These are phyloP conservation scores for Brachynemurus nebulosus DNA, from an alignment of 2,888 invertebrate species.

Conservation along the genomic window DNA sequence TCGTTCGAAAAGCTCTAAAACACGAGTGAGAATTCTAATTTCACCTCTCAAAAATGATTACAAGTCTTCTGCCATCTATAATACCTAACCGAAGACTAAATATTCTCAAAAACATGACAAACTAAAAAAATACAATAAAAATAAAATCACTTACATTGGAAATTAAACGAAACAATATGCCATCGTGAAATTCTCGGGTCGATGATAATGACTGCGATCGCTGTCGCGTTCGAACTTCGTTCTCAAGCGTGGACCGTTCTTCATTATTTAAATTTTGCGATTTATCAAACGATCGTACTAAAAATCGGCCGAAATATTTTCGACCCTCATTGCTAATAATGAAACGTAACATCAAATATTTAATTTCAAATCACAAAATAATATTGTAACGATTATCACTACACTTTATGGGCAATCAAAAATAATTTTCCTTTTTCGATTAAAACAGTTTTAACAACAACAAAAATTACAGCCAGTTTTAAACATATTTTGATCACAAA, in stretches of 20 bases:
- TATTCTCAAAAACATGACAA: too few species aligned
- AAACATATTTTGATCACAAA: too few species aligned
- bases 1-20: too few species aligned
- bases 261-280: slow-evolving; percentile 2
- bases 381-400: not conserved
- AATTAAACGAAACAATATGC: not conserved
- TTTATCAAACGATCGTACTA: slow-evolving; percentile 2
- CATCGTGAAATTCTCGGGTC: not conserved
- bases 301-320: slow-evolving; percentile 2
- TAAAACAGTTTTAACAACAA: too few species aligned
- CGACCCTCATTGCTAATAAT: not conserved
- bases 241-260: not conserved
- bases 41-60: not conserved
- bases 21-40: not conserved
- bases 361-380: not conserved
- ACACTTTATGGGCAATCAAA: too few species aligned
- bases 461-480: too few species aligned
- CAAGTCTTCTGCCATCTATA: not conserved
- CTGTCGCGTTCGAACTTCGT: not conserved
- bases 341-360: not conserved
- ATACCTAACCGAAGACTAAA: not conserved
- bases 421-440: too few species aligned
- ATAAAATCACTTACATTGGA: not conserved
- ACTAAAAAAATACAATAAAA: too few species aligned
- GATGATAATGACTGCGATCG: not conserved